Evolutionary conservation across 2,113 vertebrate genomes (phyloP).

Genomic region (Percina caprodes): DNA sequence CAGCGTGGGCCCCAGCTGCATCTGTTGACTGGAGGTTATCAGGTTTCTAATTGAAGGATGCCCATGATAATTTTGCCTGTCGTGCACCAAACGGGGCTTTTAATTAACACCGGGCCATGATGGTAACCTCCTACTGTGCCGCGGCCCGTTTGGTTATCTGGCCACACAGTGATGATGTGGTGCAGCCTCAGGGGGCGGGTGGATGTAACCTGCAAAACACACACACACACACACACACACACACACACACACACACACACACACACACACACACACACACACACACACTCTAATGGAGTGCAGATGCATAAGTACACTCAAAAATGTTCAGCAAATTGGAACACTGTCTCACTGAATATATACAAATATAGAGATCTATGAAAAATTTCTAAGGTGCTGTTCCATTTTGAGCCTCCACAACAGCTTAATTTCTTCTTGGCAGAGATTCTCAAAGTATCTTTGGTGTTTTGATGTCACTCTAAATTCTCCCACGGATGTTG

Average conservation of each 20-base stretch:
- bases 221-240: neutral
- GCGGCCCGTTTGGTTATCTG: constrained; percentile 59
- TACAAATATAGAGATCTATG: neutral
- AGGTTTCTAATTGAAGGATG: constrained; percentile 77
- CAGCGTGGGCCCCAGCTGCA: constrained; percentile 57
- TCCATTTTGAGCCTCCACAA: constrained; percentile 5
- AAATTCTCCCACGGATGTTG: constrained; percentile 1
- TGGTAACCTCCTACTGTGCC: constrained; percentile 64
- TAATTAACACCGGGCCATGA: constrained; percentile 73
- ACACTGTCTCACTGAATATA: neutral
- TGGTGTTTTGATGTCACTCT: constrained; percentile 6
- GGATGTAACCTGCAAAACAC: constrained; percentile 15
- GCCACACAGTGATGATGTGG: constrained; percentile 44
- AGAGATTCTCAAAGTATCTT: constrained; percentile 2
- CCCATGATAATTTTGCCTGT: constrained; percentile 73
- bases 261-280: constrained; percentile 8
- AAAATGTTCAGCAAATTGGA: constrained; percentile 8
- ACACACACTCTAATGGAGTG: constrained; percentile 7
- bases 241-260: neutral
- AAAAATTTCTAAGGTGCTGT: neutral
- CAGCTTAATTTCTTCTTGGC: constrained; percentile 4
- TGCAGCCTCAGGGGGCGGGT: constrained; percentile 35
- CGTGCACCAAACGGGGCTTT: constrained; percentile 62
- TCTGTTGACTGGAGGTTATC: constrained; percentile 71
- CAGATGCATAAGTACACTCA: constrained; percentile 19